A percentile compares a stretch with the other conserved stretches of the same genome.
Conservation (phyloP, 2,797 vertebrate species). For the Sebastiscus tertius region DNA sequence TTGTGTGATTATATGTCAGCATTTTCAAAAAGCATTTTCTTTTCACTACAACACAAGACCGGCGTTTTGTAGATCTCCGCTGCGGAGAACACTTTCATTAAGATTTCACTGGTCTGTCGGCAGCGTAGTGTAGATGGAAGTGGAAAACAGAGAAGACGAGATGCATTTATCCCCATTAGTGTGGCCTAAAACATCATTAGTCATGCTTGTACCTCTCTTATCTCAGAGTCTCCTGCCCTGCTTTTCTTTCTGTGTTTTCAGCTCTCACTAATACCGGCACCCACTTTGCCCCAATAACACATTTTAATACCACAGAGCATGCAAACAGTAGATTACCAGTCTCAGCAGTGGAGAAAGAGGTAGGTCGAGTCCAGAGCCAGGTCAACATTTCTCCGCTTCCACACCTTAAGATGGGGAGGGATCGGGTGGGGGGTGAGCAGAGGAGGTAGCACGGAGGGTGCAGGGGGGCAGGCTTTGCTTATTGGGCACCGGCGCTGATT, state of each 20-base stretch:
- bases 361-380: slow-evolving; percentile 34
- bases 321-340: slow-evolving; percentile 67
- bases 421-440: background rate
- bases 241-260: slow-evolving; percentile 5
- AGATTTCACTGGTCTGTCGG: background rate
- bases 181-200: background rate
- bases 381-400: slow-evolving; percentile 31
- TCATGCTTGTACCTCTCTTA: slow-evolving; percentile 8
- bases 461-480: background rate
- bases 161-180: slow-evolving; percentile 4
- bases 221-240: background rate
- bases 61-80: background rate
- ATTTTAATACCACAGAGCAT: slow-evolving; percentile 56
- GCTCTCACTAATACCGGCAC: slow-evolving; percentile 48
- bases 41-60: background rate
- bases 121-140: background rate
- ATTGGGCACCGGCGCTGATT: slow-evolving; percentile 25
- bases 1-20: too few relatives aligned
- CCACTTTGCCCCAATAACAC: slow-evolving; percentile 72
- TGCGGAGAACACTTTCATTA: background rate
- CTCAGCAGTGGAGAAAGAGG: slow-evolving; percentile 34
- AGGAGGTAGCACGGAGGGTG: slow-evolving; percentile 11
- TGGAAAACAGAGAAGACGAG: background rate
- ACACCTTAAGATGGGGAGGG: slow-evolving; percentile 14
- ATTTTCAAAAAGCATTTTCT: background rate